Base-by-base conservation (phyloP, 2,113 vertebrate species). In the Tetrao urogallus region DNA sequence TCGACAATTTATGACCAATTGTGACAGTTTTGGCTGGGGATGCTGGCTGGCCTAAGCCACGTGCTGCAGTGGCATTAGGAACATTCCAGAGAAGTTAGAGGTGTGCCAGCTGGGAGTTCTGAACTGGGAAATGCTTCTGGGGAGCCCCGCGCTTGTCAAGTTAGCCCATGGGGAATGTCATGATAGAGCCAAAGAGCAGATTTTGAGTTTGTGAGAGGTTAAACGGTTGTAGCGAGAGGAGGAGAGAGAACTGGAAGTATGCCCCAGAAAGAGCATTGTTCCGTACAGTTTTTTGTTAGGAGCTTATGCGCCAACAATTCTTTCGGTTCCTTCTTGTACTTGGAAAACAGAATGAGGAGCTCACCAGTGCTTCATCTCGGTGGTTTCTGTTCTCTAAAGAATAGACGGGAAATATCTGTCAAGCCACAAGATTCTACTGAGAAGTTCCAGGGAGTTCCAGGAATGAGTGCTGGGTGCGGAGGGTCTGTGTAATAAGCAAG, bases 191-290 rank as follows among this genome's bases (percentile, higher is more conserved):
- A 60, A 86, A 56, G 38, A 91, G 78, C 43, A 71, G 43, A 76
- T 92, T 19, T 63, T 85, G 56, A 88, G 82, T 73, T 89, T 73
- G 54, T 82, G 32, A 52, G 64, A 86, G 87, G 63, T 74, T 56
- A 74, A 88, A 80, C 71, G 73, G 60, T 74, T 85, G 81, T 70
- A 71, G 61, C 73, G 45, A 66, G 71, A 70, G 64, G 48, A 92
- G 47, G 58, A 82, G 63, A 92, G 79, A 81, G 93, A 91, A 88
- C 42, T 17, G 72, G 70, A 91, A 82, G 17, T 11, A 11, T 70
- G 42, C 76, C 72, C 72, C 79, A 80, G 64, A 77, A 56, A 77
- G 79, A 94, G 56, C 65, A 28, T 82, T 88, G 48, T 91, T 94
- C 64, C 19, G 10, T 74, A 19, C 21, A 13, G 43, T 71, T 92